Base-by-base conservation (phyloP, 2,797 vertebrate species). In the Melanotaenia nigrans region DNA sequence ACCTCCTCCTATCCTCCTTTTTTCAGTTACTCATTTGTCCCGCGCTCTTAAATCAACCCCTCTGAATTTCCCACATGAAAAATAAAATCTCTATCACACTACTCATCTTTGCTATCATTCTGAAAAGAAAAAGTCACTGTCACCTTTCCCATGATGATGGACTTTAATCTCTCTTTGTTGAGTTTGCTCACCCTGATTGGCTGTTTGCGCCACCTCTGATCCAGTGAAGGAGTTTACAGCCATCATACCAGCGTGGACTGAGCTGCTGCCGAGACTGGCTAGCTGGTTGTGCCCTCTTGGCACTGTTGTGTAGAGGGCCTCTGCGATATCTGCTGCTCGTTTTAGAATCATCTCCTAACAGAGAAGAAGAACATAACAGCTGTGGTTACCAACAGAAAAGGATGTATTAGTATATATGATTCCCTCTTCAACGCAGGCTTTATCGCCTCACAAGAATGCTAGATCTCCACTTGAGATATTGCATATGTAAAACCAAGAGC, bases 231-330 rank as follows among this genome's bases (percentile, higher is more conserved):
- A 98, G 79, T 98, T 98, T 53, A 98, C 97, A 1, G 96, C 92
- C 97, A 98, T 98, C 96, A 98, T 98, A 69, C 97, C 96, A 1
- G 96, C 95, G 0, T 98, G 97, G 79, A 97, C 96, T 0, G 97
- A 96, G 67, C 96, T 95, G 82, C 96, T 96, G 82, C 95, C 94
- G 49, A 98, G 95, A 18, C 96, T 90, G 0, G 95, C 93, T 28
- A 98, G 95, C 93, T 98, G 97, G 93, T 97, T 97, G 92, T 98
- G 97, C 81, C 96, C 96, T 83, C 97, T 95, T n/a, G 97, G 97
- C 42, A 98, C 97, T 6, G 92, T 93, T 18, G 92, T 98, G 90
- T 98, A 98, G 73, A 98, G 95, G 3, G 97, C 97, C 93, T 98
- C 97, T 0, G 97, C 97, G 0, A 98, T 98, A 75, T 98, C 97